These are phyloP conservation scores for Erythrocebus patas DNA, from an alignment of 2,113 vertebrate genomes.

Conservation along the genomic window DNA sequence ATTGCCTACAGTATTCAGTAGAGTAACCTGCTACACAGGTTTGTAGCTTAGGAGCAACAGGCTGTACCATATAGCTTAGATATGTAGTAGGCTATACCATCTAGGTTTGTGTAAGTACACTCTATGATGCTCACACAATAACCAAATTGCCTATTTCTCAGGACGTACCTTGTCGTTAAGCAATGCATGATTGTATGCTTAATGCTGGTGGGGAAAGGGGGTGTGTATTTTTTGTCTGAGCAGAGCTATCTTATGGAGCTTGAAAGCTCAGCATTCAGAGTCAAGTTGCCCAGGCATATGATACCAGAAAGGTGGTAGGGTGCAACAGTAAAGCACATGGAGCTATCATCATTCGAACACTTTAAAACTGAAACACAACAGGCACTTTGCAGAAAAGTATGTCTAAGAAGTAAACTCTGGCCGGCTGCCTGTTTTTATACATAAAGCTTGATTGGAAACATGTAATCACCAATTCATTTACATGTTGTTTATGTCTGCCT, in stretches of 20 bases:
- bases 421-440: background rate
- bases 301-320: background rate
- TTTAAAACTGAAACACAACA: background rate
- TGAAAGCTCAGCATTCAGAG: background rate
- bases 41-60: background rate
- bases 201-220: background rate
- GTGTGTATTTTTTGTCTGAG: background rate
- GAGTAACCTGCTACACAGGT: background rate
- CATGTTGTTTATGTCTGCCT: background rate
- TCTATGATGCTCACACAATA: background rate
- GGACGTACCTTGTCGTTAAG: background rate
- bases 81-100: background rate
- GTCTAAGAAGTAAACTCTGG: background rate
- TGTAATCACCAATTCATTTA: background rate
- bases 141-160: background rate
- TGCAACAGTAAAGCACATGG: background rate
- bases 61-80: background rate
- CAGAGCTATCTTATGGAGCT: background rate
- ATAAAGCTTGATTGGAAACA: background rate
- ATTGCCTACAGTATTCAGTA: background rate
- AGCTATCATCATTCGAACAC: background rate
- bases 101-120: background rate
- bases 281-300: background rate
- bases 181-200: background rate
- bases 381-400: background rate